Conservation (phyloP, 53 echinoderm and acorn worm species). For the Echinarachnius parma region DNA sequence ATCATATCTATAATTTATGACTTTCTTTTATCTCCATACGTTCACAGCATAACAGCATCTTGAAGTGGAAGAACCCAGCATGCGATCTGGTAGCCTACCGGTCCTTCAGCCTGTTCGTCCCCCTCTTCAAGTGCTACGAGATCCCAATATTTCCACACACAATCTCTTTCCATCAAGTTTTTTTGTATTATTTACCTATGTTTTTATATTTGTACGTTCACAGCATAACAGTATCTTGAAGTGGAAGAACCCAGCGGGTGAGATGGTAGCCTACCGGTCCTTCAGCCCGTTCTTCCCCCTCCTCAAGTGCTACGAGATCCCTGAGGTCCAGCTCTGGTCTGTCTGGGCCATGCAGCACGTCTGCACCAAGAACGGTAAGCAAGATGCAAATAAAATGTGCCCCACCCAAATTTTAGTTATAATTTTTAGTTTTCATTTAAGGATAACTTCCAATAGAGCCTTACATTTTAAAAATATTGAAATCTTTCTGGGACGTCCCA, state of each 20-base stretch:
- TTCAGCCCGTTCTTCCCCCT: slow-evolving; percentile 99
- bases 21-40: background rate
- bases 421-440: too few relatives aligned
- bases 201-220: slow-evolving; percentile 1
- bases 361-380: slow-evolving; percentile 97
- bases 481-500: too few relatives aligned
- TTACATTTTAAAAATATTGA: too few relatives aligned
- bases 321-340: slow-evolving; percentile 98
- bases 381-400: too few relatives aligned
- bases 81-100: slow-evolving; percentile 90
- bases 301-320: slow-evolving; percentile 69
- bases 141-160: too few relatives aligned
- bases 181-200: too few relatives aligned
- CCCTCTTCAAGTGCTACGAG: slow-evolving; percentile 68
- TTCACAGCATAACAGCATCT: slow-evolving; percentile 75
- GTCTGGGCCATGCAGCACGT: slow-evolving; percentile 99
- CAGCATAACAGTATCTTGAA: slow-evolving; percentile 87
- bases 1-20: too few relatives aligned
- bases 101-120: slow-evolving; percentile 98
- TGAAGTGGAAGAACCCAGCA: slow-evolving; percentile 77
- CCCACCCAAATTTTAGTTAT: too few relatives aligned
- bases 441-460: too few relatives aligned
- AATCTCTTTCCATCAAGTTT: too few relatives aligned
- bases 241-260: slow-evolving; percentile 97
- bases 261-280: slow-evolving; percentile 98